Percentiles rank a stretch among this genome's conserved stretches.
These are phyloP conservation scores for Oxyscelio sp. DNA, from an alignment of 2,888 invertebrate genomes.

Conservation along the genomic window DNA sequence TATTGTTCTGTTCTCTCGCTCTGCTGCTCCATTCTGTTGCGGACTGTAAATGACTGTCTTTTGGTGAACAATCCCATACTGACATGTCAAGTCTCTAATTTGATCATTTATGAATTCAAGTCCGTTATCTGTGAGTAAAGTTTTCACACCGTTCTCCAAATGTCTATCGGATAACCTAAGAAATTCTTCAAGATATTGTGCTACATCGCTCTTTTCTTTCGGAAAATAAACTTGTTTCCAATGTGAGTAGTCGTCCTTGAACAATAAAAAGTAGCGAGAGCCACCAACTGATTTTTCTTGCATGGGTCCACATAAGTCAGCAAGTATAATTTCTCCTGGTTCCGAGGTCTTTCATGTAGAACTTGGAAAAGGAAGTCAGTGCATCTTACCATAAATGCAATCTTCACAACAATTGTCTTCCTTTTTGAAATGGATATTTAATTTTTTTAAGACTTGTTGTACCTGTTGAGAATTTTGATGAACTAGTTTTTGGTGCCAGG, in stretches of 20 bases:
- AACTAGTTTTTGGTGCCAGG: slow-evolving; percentile 52
- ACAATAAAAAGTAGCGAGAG: no score
- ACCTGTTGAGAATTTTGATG: slow-evolving; percentile 46
- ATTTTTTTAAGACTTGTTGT: not conserved
- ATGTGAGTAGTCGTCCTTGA: not conserved
- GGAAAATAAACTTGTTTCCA: slow-evolving; percentile 39
- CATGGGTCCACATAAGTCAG: slow-evolving; percentile 70
- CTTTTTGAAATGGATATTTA: not conserved
- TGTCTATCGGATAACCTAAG: slow-evolving; percentile 17
- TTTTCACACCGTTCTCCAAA: slow-evolving; percentile 11
- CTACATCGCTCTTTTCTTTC: slow-evolving; percentile 52
- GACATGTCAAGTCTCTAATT: not conserved
- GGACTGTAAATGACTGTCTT: slow-evolving; percentile 29
- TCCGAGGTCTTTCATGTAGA: not conserved
- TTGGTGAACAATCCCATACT: slow-evolving; percentile 22
- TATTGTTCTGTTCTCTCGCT: slow-evolving; percentile 45
- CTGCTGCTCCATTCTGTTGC: slow-evolving; percentile 43
- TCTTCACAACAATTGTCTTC: not conserved
- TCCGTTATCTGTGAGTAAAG: slow-evolving; percentile 15
- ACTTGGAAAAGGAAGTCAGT: no score
- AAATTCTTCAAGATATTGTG: slow-evolving; percentile 28
- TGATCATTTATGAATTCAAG: slow-evolving; percentile 24
- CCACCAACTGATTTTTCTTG: no score
- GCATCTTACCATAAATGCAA: no score
- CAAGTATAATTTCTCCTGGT: slow-evolving; percentile 53